Conservation (phyloP, 2,888 invertebrate species). For the Ecliptopera silaceata region DNA sequence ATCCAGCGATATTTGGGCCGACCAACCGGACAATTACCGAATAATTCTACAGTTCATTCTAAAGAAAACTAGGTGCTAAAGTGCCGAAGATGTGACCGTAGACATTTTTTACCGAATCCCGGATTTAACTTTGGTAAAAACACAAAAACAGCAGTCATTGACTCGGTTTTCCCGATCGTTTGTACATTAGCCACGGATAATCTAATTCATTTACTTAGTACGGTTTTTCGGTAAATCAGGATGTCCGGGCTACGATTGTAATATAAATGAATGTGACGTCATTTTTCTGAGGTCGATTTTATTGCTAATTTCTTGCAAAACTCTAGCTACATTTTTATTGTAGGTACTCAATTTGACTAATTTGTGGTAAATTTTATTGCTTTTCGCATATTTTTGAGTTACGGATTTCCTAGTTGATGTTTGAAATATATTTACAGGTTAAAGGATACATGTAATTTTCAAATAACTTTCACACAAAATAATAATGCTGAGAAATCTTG, state of each 20-base stretch:
- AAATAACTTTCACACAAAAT: conserved; percentile 17
- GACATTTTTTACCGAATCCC: neutral
- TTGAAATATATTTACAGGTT: no score
- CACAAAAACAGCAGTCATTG: conserved; percentile 10
- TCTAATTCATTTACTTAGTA: conserved; percentile 45
- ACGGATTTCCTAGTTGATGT: conserved; percentile 18
- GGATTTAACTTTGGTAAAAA: conserved; percentile 5
- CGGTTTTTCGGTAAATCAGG: conserved; percentile 22
- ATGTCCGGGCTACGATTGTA: conserved; percentile 11
- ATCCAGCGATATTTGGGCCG: no score
- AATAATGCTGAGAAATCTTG: conserved; percentile 22
- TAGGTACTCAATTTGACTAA: neutral
- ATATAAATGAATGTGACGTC: conserved; percentile 7
- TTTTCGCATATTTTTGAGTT: neutral
- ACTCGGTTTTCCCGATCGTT: conserved; percentile 56
- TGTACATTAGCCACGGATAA: conserved; percentile 56
- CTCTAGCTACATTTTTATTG: neutral
- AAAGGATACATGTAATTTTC: no score
- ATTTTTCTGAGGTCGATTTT: neutral
- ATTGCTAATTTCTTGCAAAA: conserved; percentile 5
- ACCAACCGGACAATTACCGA: no score
- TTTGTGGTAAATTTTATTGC: conserved; percentile 9
- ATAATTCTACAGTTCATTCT: no score
- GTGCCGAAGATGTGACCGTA: neutral
- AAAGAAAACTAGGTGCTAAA: neutral